These are phyloP conservation scores for Pygmarrhopalites habei DNA, from an alignment of 1,140 invertebrate genomes.

Conservation along the genomic window DNA sequence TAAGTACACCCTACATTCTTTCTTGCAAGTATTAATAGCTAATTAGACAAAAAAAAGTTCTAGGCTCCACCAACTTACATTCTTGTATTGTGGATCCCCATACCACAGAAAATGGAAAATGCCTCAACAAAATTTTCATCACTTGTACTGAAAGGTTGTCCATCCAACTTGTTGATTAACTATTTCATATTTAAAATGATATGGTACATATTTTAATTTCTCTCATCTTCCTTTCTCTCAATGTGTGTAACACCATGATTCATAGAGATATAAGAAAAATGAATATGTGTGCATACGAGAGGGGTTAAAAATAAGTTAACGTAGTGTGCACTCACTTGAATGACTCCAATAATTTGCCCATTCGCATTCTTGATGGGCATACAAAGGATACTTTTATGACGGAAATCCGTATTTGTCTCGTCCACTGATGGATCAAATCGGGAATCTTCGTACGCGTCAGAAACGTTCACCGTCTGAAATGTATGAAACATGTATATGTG, in stretches of 20 bases:
- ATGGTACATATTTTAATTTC: too few relatives aligned
- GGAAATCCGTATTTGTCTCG: conserved; percentile 64
- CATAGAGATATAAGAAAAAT: too few relatives aligned
- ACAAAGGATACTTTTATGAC: conserved; percentile 76
- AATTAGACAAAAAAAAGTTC: too few relatives aligned
- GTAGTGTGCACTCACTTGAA: conserved; percentile 53
- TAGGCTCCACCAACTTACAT: too few relatives aligned
- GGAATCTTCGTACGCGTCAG: conserved; percentile 82
- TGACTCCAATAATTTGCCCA: conserved; percentile 84
- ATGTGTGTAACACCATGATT: too few relatives aligned
- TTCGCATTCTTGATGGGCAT: conserved; percentile 89
- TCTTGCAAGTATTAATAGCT: too few relatives aligned
- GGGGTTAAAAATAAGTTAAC: too few relatives aligned
- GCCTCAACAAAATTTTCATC: conserved; percentile 91
- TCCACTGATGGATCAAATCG: conserved; percentile 84
- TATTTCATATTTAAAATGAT: too few relatives aligned
- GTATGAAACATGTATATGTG: too few relatives aligned
- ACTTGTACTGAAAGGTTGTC: conserved; percentile 77
- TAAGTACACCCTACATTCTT: too few relatives aligned
- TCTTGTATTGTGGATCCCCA: conserved; percentile 94
- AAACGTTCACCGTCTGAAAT: conserved; percentile 74
- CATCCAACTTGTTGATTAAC: conserved; percentile 87
- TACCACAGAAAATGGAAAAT: conserved; percentile 95
- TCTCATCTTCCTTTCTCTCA: too few relatives aligned
- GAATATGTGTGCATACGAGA: too few relatives aligned